Base-by-base conservation (phyloP, 1,140 invertebrate genomes). In the Tenebrio molitor region DNA sequence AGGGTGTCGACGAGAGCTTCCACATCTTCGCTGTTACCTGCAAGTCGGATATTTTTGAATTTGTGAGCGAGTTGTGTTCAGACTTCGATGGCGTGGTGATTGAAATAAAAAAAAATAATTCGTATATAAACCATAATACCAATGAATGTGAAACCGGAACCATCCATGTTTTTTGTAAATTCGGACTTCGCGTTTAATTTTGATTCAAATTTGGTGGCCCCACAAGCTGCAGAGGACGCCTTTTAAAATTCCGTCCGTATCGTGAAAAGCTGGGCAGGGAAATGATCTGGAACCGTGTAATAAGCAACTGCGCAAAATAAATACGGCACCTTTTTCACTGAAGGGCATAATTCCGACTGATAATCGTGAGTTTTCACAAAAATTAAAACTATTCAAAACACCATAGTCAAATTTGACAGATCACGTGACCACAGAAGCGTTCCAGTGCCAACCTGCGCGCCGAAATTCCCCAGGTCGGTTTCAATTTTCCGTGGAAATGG, bases 311-410 rank as follows among this genome's bases (percentile, higher is more conserved):
- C 8, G 1, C 3, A 62, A 36, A 12, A 2, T 19, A 62, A 42
- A 62, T 23, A 58, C 36, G 16, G 14, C 29, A 72, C 74, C 70
- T 76, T 76, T 78, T 58, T 73, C 46, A 17, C 46, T 70, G 76
- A 73, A 76, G 15, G 74, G 53, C 71, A 74, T 73, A 67, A 39
- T 73, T 69, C 41, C 34, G 33, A 50, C 46, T 42, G 15, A 69
- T 74, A 67, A 44, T 33, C 3, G 6, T 34, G 8, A 71, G 34
- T 29, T 72, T 75, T 74, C 71, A 8, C 58, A 73, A 69, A 74
- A 62, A 68, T 63, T 34, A 73, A 70, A 77, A 77, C 73, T 74
- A 74, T 76, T 79, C 76, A 77, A 79, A 79, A 79, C 76, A 69
- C 29, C 44, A 73, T 74, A 76, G 74, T 79, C 73, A 76, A 77